These are phyloP conservation scores for Xiphophorus couchianus DNA, from an alignment of 2,113 vertebrate genomes.

Conservation along the genomic window DNA sequence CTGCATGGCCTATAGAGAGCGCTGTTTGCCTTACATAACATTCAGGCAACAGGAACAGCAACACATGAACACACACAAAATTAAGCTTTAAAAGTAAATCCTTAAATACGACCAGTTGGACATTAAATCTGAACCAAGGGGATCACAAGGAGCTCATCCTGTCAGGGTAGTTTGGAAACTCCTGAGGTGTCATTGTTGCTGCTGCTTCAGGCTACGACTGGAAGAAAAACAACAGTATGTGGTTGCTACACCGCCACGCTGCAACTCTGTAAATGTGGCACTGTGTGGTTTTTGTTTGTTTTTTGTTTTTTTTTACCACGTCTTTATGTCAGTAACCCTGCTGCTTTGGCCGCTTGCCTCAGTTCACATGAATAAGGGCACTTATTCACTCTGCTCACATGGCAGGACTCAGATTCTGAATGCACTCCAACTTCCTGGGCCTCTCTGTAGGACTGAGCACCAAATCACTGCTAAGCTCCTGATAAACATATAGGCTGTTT, in stretches of 20 bases:
- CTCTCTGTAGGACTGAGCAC: not conserved
- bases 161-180: no score
- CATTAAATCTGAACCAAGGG: conserved; percentile 1
- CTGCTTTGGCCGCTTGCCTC: conserved; percentile 7
- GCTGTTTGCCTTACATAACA: conserved; percentile 14
- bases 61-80: not conserved
- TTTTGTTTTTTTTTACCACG: no score
- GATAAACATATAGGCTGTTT: not conserved
- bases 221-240: no score
- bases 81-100: not conserved
- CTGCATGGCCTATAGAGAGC: conserved; percentile 27
- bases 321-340: not conserved
- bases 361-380: not conserved
- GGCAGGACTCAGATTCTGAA: conserved; percentile 1
- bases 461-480: not conserved
- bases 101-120: not conserved
- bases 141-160: not conserved
- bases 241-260: not conserved
- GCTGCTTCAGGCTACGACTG: not conserved
- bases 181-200: not conserved
- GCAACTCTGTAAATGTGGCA: not conserved
- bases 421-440: not conserved
- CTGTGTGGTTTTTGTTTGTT: not conserved
- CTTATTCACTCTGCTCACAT: conserved; percentile 15
- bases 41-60: not conserved